Evolutionary conservation across 2,113 vertebrate species (phyloP), one percentile per base, ranked within the genome.

Genomic region (Platysteira castanea): DNA sequence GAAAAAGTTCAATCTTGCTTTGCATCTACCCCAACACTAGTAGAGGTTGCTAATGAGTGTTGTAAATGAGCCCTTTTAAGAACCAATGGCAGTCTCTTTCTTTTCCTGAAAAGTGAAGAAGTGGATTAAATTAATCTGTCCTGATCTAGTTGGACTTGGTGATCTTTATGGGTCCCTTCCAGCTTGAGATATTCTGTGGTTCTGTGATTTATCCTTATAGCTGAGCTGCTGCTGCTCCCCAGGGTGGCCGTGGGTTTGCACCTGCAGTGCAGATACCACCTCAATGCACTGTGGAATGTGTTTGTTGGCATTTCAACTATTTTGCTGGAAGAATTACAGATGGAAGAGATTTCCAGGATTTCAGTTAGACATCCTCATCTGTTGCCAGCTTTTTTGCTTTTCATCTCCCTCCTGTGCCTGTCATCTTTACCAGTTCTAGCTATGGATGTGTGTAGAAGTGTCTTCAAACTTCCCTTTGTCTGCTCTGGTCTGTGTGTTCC

Each of bases 261-360:
- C 60, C 63, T 93, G 68, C 69, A 41, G 35, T 41, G 33, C 35
- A 50, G 67, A 35, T 84, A 54, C 13, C 68, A 11, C 37, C 61
- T 41, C 26, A 6, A 5, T 73, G 52, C 28, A 1, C 64, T 44
- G 20, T 67, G 50, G 76, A 77, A 84, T 71, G 65, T 33, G 27
- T 83, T 47, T 79, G 22, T 47, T 89, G 85, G 52, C 76, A 84
- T 92, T 83, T 90, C 57, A 78, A 4, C 54, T 88, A 14, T 80
- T 92, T 90, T 59, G 18, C 39, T 81, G 56, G 27, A 44, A 56
- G 28, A 70, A 50, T 70, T 84, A 42, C 20, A 67, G 42, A 31
- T 57, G 9, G 74, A 80, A 65, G 30, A 78, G 33, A 63, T 70
- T 86, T 83, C 21, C n/a, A 54, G 68, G 41, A 47, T 90, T 80